Conservation (phyloP, 2,888 invertebrate species). For the Amphiduros pacificus region DNA sequence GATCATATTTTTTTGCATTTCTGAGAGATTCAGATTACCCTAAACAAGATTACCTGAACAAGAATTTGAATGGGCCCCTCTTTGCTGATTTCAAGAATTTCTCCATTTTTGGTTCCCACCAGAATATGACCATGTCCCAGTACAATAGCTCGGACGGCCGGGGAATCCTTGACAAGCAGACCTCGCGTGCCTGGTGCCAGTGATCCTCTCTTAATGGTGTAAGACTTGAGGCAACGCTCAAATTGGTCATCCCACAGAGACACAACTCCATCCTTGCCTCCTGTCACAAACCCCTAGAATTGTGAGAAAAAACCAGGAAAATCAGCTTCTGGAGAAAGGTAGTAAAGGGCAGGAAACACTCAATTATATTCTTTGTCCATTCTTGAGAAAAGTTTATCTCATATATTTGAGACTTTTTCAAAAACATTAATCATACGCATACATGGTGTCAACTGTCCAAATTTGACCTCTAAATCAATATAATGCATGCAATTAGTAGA, state of each 20-base stretch:
- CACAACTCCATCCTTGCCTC: conserved; percentile 61
- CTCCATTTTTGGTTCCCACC: conserved; percentile 59
- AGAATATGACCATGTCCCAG: conserved; percentile 58
- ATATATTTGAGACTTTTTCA: too few relatives aligned
- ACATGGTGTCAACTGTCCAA: too few relatives aligned
- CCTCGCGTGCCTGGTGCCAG: conserved; percentile 45
- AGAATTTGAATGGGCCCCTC: conserved; percentile 54
- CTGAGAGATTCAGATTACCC: too few relatives aligned
- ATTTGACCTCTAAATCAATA: too few relatives aligned
- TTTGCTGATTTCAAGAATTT: conserved; percentile 59
- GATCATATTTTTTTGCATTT: too few relatives aligned
- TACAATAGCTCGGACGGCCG: conserved; percentile 55
- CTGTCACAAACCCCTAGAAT: conserved; percentile 61
- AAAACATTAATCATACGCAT: too few relatives aligned
- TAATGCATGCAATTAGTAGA: too few relatives aligned
- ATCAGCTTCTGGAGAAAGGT: too few relatives aligned
- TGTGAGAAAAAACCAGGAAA: too few relatives aligned
- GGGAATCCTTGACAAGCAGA: conserved; percentile 47
- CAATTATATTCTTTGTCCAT: too few relatives aligned
- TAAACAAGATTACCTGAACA: conserved; percentile 56
- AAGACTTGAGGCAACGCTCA: conserved; percentile 57
- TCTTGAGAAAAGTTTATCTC: too few relatives aligned
- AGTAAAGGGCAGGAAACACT: too few relatives aligned
- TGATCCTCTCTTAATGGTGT: conserved; percentile 51
- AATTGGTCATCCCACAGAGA: conserved; percentile 60